Conservation (phyloP, 2,888 invertebrate species). For the Schrankia costaestrigalis region DNA sequence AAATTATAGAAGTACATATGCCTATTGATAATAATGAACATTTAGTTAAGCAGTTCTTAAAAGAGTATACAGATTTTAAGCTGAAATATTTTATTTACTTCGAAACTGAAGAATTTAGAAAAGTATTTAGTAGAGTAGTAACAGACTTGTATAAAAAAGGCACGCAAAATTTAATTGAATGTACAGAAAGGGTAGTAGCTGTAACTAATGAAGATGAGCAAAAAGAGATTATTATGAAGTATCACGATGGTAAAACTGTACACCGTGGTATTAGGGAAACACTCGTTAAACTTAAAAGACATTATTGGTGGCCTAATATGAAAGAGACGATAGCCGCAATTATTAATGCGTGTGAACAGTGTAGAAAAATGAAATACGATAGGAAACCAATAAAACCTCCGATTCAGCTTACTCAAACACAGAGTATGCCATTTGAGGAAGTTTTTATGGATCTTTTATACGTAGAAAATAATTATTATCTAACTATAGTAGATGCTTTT, state of each 20-base stretch:
- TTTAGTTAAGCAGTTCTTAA: neutral
- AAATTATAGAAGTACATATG: neutral
- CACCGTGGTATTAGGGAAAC: slow-evolving; percentile 31
- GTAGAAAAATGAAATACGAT: slow-evolving; percentile 16
- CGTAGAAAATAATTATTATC: neutral
- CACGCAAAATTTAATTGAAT: neutral
- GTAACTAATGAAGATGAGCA: too few species aligned
- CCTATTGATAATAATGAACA: neutral
- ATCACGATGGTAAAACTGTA: slow-evolving; percentile 26
- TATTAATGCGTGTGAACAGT: slow-evolving; percentile 28
- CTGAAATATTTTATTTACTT: neutral
- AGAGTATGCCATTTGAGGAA: slow-evolving; percentile 5
- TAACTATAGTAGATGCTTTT: slow-evolving; percentile 1
- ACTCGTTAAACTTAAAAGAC: slow-evolving; percentile 10
- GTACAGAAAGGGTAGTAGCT: neutral
- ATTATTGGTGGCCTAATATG: slow-evolving; percentile 26
- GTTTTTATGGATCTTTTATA: slow-evolving; percentile 2
- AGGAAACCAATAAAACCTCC: slow-evolving; percentile 24
- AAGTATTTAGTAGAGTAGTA: neutral
- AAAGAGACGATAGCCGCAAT: slow-evolving; percentile 12
- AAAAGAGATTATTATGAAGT: too few species aligned
- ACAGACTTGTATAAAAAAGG: neutral
- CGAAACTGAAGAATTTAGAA: neutral
- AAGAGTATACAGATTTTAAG: neutral
- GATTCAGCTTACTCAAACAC: slow-evolving; percentile 29